Percentiles rank a stretch among this genome's conserved stretches.
These are phyloP conservation scores for Masticophis lateralis DNA, from an alignment of 2,797 vertebrate genomes.

Conservation along the genomic window DNA sequence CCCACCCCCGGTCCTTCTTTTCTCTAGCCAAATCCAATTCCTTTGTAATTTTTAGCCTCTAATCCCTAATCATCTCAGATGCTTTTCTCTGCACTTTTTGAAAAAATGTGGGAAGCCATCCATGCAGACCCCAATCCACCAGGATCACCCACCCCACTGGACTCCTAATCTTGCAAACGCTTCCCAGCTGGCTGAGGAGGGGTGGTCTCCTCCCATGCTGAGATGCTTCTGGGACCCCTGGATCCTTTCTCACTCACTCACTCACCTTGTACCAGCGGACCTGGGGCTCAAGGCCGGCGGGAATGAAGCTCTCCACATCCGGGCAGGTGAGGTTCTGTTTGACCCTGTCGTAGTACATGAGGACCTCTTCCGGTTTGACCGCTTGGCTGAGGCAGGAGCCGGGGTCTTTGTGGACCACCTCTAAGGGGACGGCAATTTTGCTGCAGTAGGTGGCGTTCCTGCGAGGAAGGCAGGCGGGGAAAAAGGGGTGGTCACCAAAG, in stretches of 20 bases:
- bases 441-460: slow-evolving; percentile 87
- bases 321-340: slow-evolving; percentile 77
- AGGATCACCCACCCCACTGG: background rate
- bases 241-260: slow-evolving; percentile 51
- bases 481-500: background rate
- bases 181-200: too few species aligned
- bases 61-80: too few species aligned
- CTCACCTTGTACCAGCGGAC: slow-evolving; percentile 84
- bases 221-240: too few species aligned
- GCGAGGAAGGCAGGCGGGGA: slow-evolving; percentile 4
- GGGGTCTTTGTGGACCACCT: slow-evolving; percentile 72
- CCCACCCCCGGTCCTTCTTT: too few species aligned
- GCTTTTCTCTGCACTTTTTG: too few species aligned
- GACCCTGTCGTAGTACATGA: slow-evolving; percentile 58
- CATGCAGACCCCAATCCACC: background rate
- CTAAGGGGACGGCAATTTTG: slow-evolving; percentile 82
- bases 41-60: too few species aligned
- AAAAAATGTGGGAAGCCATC: too few species aligned
- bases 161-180: background rate
- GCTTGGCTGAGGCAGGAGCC: slow-evolving; percentile 66
- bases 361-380: slow-evolving; percentile 58
- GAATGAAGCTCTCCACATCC: slow-evolving; percentile 74
- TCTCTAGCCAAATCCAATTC: too few species aligned
- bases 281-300: slow-evolving; percentile 62
- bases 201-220: background rate